These are phyloP conservation scores for Sebastes fasciatus DNA, from an alignment of 2,113 vertebrate species.

Conservation along the genomic window DNA sequence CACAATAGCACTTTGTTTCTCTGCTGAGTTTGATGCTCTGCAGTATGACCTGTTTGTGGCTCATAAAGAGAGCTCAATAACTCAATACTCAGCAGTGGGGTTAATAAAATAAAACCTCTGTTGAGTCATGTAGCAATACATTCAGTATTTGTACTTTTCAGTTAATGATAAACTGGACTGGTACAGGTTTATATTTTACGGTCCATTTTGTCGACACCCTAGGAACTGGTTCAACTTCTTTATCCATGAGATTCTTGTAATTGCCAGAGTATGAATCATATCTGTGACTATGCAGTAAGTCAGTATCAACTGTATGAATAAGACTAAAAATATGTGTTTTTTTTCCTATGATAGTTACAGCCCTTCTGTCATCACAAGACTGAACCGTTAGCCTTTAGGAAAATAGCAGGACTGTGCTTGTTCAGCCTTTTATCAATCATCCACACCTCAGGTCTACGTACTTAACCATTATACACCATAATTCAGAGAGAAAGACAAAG, in stretches of 20 bases:
- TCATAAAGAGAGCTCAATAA: not conserved
- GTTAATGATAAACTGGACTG: conserved; percentile 45
- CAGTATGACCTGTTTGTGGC: conserved; percentile 5
- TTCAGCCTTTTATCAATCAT: conserved; percentile 37
- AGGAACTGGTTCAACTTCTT: conserved; percentile 26
- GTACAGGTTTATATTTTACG: conserved; percentile 17
- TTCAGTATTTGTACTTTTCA: conserved; percentile 15
- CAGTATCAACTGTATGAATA: conserved; percentile 42
- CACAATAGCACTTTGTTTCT: conserved; percentile 36
- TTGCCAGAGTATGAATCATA: conserved; percentile 39
- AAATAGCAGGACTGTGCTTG: conserved; percentile 39
- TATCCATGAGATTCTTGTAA: conserved; percentile 13
- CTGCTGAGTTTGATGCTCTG: conserved; percentile 1
- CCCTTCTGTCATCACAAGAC: conserved; percentile 12
- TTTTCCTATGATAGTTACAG: conserved; percentile 17
- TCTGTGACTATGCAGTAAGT: conserved; percentile 1
- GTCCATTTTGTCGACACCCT: conserved; percentile 16
- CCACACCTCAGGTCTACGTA: conserved; percentile 4
- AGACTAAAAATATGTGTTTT: conserved; percentile 27
- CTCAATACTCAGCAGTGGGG: not conserved
- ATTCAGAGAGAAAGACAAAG: not conserved
- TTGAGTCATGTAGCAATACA: not conserved
- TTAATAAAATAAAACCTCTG: not conserved
- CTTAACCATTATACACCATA: conserved; percentile 3
- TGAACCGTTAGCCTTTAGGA: conserved; percentile 8